These are phyloP conservation scores for Musca vetustissima DNA, from an alignment of 1,140 invertebrate species.

Conservation along the genomic window DNA sequence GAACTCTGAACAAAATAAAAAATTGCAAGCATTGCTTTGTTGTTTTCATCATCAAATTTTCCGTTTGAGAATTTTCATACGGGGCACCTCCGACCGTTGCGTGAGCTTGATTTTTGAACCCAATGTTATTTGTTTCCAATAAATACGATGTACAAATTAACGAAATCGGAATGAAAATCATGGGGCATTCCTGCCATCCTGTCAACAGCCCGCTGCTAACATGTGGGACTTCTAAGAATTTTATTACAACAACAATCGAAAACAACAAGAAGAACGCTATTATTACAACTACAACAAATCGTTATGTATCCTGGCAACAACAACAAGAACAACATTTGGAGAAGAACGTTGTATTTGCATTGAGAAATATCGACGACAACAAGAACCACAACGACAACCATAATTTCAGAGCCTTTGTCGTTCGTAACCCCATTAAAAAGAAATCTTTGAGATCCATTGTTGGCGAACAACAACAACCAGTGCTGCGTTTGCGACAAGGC, in stretches of 20 bases:
- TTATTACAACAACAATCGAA: not conserved
- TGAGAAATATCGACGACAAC: too few species aligned
- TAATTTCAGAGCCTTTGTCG: too few species aligned
- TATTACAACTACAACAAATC: not conserved
- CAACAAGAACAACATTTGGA: not conserved
- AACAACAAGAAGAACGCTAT: not conserved
- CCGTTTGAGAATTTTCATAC: not conserved
- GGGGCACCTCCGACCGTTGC: too few species aligned
- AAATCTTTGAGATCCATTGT: too few species aligned
- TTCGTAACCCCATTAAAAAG: too few species aligned
- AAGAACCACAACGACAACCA: too few species aligned
- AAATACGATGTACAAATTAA: constrained; percentile 17
- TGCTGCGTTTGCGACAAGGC: too few species aligned
- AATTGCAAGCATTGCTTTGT: constrained; percentile 5
- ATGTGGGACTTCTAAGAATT: constrained; percentile 8
- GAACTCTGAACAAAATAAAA: not conserved
- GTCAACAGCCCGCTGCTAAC: not conserved
- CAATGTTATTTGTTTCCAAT: constrained; percentile 12
- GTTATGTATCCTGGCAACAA: not conserved
- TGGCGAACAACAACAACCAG: too few species aligned
- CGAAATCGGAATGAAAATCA: constrained; percentile 17
- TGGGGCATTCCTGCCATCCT: constrained; percentile 1
- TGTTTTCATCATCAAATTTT: constrained; percentile 24
- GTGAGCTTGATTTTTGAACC: not conserved
- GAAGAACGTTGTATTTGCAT: not conserved